A percentile compares a stretch with the other conserved stretches of the same genome.
Conservation (phyloP, 2,888 invertebrate genomes). For the Drosophila pseudotalamancana region DNA sequence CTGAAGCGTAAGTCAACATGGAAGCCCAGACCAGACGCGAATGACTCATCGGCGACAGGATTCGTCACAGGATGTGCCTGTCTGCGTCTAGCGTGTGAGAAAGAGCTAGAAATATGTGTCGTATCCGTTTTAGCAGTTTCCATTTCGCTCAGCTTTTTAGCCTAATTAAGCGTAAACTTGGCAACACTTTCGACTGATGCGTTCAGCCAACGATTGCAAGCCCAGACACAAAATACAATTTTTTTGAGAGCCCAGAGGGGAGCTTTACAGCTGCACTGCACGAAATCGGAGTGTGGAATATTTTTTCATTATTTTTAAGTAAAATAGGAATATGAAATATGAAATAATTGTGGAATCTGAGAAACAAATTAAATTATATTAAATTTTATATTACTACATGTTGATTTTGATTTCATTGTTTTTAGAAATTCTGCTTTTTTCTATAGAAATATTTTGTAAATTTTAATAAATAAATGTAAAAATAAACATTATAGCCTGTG, state of each 20-base stretch:
- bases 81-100: background rate
- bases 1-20: constrained; percentile 27
- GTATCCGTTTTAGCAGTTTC: constrained; percentile 7
- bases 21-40: constrained; percentile 36
- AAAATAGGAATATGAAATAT: too few relatives aligned
- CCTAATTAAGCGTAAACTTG: constrained; percentile 76
- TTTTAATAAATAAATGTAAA: too few relatives aligned
- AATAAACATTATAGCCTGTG: too few relatives aligned
- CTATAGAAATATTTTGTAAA: too few relatives aligned
- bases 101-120: background rate
- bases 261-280: background rate
- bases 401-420: too few relatives aligned
- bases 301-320: too few relatives aligned
- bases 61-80: constrained; percentile 32
- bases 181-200: constrained; percentile 63
- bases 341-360: too few relatives aligned
- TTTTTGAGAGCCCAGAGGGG: constrained; percentile 13
- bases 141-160: constrained; percentile 56
- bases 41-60: constrained; percentile 56
- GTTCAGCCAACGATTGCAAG: constrained; percentile 12
- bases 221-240: constrained; percentile 41
- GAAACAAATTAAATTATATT: too few relatives aligned
- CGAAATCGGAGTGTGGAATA: background rate
- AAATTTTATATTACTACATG: too few relatives aligned
- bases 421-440: too few relatives aligned